A percentile compares a stretch with the other conserved stretches of the same genome.
Conservation (phyloP, 2,113 vertebrate species). For the Cichladusa arquata region DNA sequence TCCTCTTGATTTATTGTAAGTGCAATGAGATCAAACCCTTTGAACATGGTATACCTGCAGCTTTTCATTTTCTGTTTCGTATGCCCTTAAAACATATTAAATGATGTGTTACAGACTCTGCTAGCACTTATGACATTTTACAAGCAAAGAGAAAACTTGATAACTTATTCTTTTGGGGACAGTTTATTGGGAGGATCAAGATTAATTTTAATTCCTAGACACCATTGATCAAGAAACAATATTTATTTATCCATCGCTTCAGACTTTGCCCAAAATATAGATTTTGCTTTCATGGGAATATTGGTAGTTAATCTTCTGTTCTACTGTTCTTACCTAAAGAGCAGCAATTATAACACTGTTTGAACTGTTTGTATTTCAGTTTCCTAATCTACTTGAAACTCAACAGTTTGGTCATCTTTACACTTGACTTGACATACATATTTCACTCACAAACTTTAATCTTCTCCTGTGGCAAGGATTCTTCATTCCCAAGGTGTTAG, state of each 20-base stretch:
- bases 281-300: background rate
- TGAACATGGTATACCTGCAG: background rate
- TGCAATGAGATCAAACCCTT: background rate
- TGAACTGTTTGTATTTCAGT: background rate
- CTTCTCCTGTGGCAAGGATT: background rate
- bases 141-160: background rate
- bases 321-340: background rate
- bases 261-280: background rate
- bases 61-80: background rate
- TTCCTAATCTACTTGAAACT: background rate
- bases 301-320: background rate
- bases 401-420: background rate
- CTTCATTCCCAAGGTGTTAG: background rate
- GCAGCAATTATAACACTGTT: background rate
- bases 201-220: background rate
- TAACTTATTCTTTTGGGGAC: background rate
- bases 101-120: background rate
- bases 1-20: background rate
- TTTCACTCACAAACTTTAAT: background rate
- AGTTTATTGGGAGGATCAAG: background rate
- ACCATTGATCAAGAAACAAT: background rate
- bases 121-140: background rate
- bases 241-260: background rate
- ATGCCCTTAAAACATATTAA: background rate
- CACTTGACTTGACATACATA: background rate